Conservation (phyloP, 2,888 invertebrate species). For the Pterostichus madidus region DNA sequence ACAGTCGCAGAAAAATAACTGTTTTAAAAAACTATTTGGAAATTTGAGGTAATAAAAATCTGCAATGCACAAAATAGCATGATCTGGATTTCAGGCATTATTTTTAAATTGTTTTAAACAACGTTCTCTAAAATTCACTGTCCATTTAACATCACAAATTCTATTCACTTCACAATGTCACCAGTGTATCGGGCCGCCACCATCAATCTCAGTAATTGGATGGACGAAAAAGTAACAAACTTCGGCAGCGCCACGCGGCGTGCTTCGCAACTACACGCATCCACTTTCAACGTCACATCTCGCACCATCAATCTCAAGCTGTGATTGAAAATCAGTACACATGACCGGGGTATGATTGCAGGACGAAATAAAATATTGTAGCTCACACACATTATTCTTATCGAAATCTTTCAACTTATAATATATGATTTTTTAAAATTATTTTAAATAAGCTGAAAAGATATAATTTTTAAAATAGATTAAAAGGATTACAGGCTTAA, state of each 20-base stretch:
- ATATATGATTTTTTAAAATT: too few species aligned
- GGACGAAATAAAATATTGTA: neutral
- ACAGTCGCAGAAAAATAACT: too few species aligned
- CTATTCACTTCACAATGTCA: constrained; percentile 22
- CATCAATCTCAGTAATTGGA: constrained; percentile 64
- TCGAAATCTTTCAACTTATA: neutral
- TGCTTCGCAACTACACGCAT: constrained; percentile 2
- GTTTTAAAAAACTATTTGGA: too few species aligned
- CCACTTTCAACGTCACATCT: constrained; percentile 24
- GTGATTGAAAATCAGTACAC: constrained; percentile 11
- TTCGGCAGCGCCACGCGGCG: constrained; percentile 4
- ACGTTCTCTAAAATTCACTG: neutral
- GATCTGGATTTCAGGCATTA: too few species aligned
- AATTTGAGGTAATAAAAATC: too few species aligned
- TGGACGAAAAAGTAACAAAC: constrained; percentile 53
- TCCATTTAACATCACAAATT: constrained; percentile 19
- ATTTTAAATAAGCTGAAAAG: too few species aligned
- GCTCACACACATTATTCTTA: neutral
- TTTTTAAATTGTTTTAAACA: constrained; percentile 4
- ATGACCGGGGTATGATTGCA: constrained; percentile 5
- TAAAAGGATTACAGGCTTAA: too few species aligned
- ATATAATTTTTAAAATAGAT: too few species aligned
- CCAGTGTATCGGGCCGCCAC: constrained; percentile 25
- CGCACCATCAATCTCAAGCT: constrained; percentile 2
- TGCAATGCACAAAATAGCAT: too few species aligned